These are phyloP conservation scores for Sisyra nigra DNA, from an alignment of 2,888 invertebrate species.

Conservation along the genomic window DNA sequence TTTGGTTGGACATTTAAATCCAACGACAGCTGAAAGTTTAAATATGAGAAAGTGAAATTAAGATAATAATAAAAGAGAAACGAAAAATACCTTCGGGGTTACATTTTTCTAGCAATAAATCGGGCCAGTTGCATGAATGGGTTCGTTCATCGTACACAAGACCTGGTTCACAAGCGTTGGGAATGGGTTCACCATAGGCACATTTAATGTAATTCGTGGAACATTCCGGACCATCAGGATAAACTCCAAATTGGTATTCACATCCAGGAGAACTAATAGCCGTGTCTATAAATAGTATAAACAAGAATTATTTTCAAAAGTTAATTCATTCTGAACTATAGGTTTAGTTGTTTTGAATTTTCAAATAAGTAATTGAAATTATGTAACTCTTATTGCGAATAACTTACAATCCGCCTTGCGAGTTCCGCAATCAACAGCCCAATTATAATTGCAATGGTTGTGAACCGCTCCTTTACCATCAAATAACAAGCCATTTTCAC, in stretches of 20 bases:
- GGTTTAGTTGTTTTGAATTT: neutral
- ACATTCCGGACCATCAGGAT: conserved; percentile 63
- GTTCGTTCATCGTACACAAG: conserved; percentile 76
- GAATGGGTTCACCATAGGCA: conserved; percentile 62
- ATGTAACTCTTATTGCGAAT: neutral
- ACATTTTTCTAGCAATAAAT: conserved; percentile 70
- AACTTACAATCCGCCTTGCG: conserved; percentile 66
- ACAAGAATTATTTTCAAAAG: neutral
- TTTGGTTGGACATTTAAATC: conserved; percentile 82
- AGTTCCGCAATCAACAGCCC: conserved; percentile 77
- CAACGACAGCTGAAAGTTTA: conserved; percentile 54
- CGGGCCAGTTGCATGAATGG: conserved; percentile 89
- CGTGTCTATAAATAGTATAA: conserved; percentile 39
- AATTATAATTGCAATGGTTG: conserved; percentile 88
- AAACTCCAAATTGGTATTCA: conserved; percentile 79
- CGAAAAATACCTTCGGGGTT: conserved; percentile 62
- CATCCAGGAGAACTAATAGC: conserved; percentile 69
- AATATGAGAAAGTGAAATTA: neutral
- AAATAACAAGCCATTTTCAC: conserved; percentile 81
- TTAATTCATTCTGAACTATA: neutral
- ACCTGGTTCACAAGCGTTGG: conserved; percentile 71
- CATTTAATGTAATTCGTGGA: conserved; percentile 79
- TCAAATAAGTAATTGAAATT: neutral
- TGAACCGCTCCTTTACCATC: conserved; percentile 81
- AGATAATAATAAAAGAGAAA: conserved; percentile 4